Percentiles rank a stretch among this genome's conserved stretches.
Evolutionary conservation across 2,888 invertebrate species (phyloP).

Genomic region (Drosophila recens): DNA sequence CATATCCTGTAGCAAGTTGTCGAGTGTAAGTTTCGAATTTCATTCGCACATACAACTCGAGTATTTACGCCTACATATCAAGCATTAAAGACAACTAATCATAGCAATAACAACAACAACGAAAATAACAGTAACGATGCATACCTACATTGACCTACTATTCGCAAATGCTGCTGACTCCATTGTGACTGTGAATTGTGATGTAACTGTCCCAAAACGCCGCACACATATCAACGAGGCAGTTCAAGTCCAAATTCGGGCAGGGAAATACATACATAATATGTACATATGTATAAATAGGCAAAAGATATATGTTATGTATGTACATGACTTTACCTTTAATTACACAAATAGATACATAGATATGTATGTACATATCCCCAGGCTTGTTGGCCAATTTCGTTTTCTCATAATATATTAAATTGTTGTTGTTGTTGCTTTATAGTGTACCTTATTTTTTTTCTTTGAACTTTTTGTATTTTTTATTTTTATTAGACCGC

Average conservation of each 20-base stretch:
- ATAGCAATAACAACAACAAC: constrained; percentile 42
- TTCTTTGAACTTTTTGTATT: constrained; percentile 17
- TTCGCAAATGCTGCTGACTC: constrained; percentile 64
- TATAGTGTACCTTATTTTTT: constrained; percentile 11
- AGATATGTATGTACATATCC: constrained; percentile 16
- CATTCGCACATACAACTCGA: constrained; percentile 2
- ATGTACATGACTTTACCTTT: constrained; percentile 74
- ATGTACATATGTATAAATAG: constrained; percentile 39
- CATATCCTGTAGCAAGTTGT: constrained; percentile 20
- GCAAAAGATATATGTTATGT: constrained; percentile 44
- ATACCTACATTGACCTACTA: constrained; percentile 78
- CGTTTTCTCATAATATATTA: constrained; percentile 72
- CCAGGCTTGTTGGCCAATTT: constrained; percentile 66
- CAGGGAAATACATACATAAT: constrained; percentile 57
- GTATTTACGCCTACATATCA: constrained; percentile 20
- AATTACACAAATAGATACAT: constrained; percentile 60
- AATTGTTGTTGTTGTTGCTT: constrained; percentile 51
- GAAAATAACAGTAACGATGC: constrained; percentile 35
- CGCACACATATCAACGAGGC: constrained; percentile 80
- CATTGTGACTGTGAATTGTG: constrained; percentile 58
- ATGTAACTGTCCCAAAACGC: constrained; percentile 81
- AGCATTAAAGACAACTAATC: constrained; percentile 59
- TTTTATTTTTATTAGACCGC: constrained; percentile 73
- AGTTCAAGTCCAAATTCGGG: constrained; percentile 79
- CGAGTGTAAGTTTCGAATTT: not conserved